Evolutionary conservation across 1,140 invertebrate species (phyloP), one percentile per base, ranked within the genome.

Genomic region (Hyles vespertilio): DNA sequence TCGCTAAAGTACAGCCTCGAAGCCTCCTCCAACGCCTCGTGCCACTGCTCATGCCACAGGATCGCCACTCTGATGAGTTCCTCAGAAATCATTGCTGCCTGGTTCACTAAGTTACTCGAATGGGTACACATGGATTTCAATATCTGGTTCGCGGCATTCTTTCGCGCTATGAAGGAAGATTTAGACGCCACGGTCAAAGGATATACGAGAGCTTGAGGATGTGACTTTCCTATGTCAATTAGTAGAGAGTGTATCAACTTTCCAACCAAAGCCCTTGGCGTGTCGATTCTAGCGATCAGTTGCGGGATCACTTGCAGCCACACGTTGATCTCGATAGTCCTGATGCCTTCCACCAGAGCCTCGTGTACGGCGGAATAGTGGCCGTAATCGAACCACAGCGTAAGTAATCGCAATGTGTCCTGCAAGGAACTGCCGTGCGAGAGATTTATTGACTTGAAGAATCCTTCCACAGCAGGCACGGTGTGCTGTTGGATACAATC

Each of bases 241-340:
- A 99, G 89, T 4, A 99, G 89, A 74, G 98, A 95, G 82, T 98
- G 96, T 66, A 99, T 98, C 10, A 99, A 91, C 57, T 95, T 92
- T 0, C 95, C 95, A 0, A 99, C 98, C 50, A 97, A 81, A 60
- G 93, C 93, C 32, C 97, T 91, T 0, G 96, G 95, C 0, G 97
- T 98, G 79, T 99, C 99, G 63, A 99, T 99, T 51, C 98, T 92
- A 2, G 98, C 98, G 67, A 99, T 99, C 2, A 99, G 89, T 86
- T 99, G 99, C 0, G 99, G 99, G 69, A 99, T 99, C 0, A 99
- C 98, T 92, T 99, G 98, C 2, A 99, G 90, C 99, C 99, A 99
- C 8, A 98, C 99, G 73, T 99, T 98, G 58, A 99, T 97, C 73
- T 98, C 96, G 36, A 99, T 98, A 0, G 94, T 93, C 65, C 96